Conservation (phyloP, 2,888 invertebrate genomes). For the Maniola hyperantus region DNA sequence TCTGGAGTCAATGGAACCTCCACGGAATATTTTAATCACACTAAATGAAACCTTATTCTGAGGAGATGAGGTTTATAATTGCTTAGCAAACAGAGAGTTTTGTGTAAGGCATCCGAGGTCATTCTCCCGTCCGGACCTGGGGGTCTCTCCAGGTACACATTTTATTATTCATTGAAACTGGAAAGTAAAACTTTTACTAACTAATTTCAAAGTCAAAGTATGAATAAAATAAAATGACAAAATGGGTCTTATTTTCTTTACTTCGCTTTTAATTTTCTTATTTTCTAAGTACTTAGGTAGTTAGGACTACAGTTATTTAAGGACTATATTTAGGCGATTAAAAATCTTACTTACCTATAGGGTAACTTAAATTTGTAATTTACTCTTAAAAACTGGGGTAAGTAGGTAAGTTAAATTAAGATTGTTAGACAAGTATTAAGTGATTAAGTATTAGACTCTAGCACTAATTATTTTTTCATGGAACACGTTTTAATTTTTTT, state of each 20-base stretch:
- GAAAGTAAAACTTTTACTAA: conserved; percentile 26
- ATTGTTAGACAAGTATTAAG: too few species aligned
- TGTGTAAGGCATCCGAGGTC: conserved; percentile 44
- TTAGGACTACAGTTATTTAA: too few species aligned
- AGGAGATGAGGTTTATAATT: conserved; percentile 27
- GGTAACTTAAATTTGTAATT: too few species aligned
- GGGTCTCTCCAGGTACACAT: conserved; percentile 39
- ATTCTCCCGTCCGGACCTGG: conserved; percentile 45
- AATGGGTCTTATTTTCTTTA: conserved; percentile 1
- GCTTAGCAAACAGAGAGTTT: conserved; percentile 18
- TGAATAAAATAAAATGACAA: conserved; percentile 10
- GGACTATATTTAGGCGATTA: too few species aligned
- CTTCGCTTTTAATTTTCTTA: neutral
- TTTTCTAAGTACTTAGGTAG: too few species aligned
- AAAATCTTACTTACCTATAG: too few species aligned
- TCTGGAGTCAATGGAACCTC: conserved; percentile 39
- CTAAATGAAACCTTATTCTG: conserved; percentile 37
- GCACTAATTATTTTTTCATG: too few species aligned
- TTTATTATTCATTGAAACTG: conserved; percentile 36
- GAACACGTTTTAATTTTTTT: too few species aligned
- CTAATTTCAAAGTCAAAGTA: conserved; percentile 29
- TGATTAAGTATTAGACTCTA: too few species aligned
- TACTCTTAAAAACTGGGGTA: too few species aligned
- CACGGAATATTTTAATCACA: conserved; percentile 36
- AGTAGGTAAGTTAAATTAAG: too few species aligned